A percentile compares a stretch with the other conserved stretches of the same genome.
Conservation (phyloP, 1,140 invertebrate genomes). For the Trichomalopsis sarcophagae region DNA sequence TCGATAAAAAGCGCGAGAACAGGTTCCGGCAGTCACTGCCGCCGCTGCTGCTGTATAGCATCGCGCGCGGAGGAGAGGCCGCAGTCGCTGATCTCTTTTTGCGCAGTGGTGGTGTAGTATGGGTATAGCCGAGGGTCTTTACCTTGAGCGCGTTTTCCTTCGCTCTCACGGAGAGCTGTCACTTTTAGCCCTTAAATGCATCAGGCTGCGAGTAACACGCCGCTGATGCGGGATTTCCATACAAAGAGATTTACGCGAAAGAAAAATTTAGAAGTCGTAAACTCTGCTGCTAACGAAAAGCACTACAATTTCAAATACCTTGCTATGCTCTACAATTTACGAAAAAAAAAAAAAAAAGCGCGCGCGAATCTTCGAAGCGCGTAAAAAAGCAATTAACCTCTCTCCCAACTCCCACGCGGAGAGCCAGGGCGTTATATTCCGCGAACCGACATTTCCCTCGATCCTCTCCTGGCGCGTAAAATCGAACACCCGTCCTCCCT, state of each 20-base stretch:
- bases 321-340: too few species aligned
- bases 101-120: too few species aligned
- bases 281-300: too few species aligned
- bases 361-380: too few species aligned
- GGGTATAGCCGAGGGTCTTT: background rate
- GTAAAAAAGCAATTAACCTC: too few species aligned
- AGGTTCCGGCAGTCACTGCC: conserved; percentile 61
- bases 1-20: conserved; percentile 67
- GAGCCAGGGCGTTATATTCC: background rate
- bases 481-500: background rate
- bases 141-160: conserved; percentile 19
- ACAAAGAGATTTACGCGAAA: background rate
- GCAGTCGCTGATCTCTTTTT: background rate
- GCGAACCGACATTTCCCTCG: background rate
- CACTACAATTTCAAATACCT: too few species aligned
- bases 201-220: too few species aligned
- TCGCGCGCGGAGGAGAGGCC: background rate
- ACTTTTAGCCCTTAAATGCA: conserved; percentile 19
- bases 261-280: too few species aligned
- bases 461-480: background rate
- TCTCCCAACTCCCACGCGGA: background rate
- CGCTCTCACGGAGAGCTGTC: background rate
- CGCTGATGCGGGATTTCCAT: background rate
- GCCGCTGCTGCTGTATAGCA: too few species aligned
- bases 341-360: too few species aligned